phyloP scores from a whole-genome alignment of 2,797 vertebrate species.

The Sebastiscus albofasciatus region DNA sequence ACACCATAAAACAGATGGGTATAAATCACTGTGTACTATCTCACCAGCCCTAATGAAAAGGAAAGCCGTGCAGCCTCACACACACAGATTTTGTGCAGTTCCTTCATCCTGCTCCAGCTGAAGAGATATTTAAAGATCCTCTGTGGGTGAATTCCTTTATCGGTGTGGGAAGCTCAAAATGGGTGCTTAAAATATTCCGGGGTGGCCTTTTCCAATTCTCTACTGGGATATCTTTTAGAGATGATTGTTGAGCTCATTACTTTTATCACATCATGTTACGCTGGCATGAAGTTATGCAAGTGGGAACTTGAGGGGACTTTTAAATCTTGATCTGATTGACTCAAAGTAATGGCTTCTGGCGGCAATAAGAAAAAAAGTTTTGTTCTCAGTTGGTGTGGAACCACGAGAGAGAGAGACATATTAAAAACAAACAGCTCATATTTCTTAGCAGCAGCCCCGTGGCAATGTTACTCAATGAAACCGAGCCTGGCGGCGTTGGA shows the following conservation, averaged over 20 bases:
- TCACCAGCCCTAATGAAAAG: slow-evolving; percentile 65
- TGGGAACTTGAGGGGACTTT: slow-evolving; percentile 35
- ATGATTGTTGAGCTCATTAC: slow-evolving; percentile 59
- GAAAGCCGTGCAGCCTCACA: slow-evolving; percentile 27
- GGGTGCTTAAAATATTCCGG: slow-evolving; percentile 56
- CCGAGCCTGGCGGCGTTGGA: slow-evolving; percentile 23
- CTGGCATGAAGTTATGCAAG: slow-evolving; percentile 51
- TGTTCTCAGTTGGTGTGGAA: slow-evolving; percentile 23
- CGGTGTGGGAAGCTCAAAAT: slow-evolving; percentile 41
- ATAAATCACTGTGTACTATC: slow-evolving; percentile 72
- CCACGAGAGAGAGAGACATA: slow-evolving; percentile 1
- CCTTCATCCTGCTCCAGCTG: slow-evolving; percentile 68
- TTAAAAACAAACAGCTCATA: slow-evolving; percentile 52
- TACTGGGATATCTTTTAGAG: neutral
- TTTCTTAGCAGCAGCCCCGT: slow-evolving; percentile 22
- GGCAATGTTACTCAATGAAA: slow-evolving; percentile 38
- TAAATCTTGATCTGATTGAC: slow-evolving; percentile 54
- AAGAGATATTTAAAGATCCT: slow-evolving; percentile 71
- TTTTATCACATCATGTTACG: slow-evolving; percentile 58
- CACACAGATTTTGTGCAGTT: slow-evolving; percentile 37
- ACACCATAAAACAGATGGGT: slow-evolving; percentile 68
- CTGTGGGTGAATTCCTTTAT: slow-evolving; percentile 45
- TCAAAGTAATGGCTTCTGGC: slow-evolving; percentile 40
- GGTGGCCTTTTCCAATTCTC: slow-evolving; percentile 50
- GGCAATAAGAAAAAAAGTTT: slow-evolving; percentile 14